Base-by-base conservation (phyloP, 2,113 vertebrate species). In the Oceanites oceanicus region DNA sequence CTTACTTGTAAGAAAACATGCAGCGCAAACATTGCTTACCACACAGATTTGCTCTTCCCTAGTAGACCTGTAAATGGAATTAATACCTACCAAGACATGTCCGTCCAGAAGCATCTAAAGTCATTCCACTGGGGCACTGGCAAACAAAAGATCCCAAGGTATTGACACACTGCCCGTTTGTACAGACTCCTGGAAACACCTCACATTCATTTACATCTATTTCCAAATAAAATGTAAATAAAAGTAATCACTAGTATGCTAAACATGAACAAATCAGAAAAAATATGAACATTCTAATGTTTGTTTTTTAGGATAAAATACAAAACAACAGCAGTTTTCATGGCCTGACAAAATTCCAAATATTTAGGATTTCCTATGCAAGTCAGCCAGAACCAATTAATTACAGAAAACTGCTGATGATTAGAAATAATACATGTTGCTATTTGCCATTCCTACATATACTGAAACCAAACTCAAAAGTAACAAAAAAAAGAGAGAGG, bases 141-240 rank as follows among this genome's bases (percentile, higher is more conserved):
- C 99, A 99, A 95, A 99, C 97, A 96, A 99, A 99, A 0, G 99
- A 99, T 44, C 99, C 99, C 38, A 97, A 93, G 16, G 99, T 99
- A 97, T 99, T 99, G 91, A 99, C 96, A 94, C 99, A 99, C 15
- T 98, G 98, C 30, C 99, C 99, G 18, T 99, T 99, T 95, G 98
- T 98, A 96, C 99, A 99, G 58, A 99, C 98, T 85, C 99, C 99
- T 23, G 99, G 99, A 96, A 99, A 99, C 83, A 99, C 99, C 81
- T 99, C 98, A 98, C 99, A 99, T 96, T 99, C 99, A 83, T 99
- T 98, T 94, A 99, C 99, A 96, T 99, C 99, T 99, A 96, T 91
- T 83, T 74, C 30, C 58, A 91, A 92, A 66, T 30, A 81, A 92
- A 84, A 90, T 18, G 23, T 38, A 22, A 95, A 76, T 42, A 65